Evolutionary conservation across 2,113 vertebrate species (phyloP), one percentile per base, ranked within the genome.

Genomic region (Coptodon rendalli): DNA sequence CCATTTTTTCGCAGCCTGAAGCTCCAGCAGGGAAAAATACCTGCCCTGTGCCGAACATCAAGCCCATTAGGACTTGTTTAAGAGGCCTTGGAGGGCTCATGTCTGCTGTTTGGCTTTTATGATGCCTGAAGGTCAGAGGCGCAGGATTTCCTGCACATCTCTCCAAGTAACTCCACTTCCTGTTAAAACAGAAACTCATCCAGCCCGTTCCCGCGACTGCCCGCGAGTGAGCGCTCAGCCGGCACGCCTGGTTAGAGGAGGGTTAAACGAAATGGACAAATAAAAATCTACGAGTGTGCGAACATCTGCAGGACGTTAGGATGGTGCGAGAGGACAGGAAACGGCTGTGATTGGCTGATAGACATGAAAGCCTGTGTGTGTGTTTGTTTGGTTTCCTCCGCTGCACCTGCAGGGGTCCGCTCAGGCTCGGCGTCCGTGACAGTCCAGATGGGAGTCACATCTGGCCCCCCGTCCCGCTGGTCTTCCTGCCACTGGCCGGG

Each of bases 261-360:
- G 79, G 87, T 53, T 81, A 4, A 85, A 86, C 5, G 24, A 1
- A 80, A 78, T 6, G 68, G 66, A 63, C 61, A 83, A 86, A 86
- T 80, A 80, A 56, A 68, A 81, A 43, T 73, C 66, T 80, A 43
- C 4, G 29, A 83, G 86, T 71, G 89, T 6, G 84, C 31, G 88
- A 91, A 91, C 94, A 93, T 91, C 93, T 94, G 90, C 81, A 90
- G 87, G 40, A 85, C 3, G 88, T 91, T 90, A 86, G 53, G 90
- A 87, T 53, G 38, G 59, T 24, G 54, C 10, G 9, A 43, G 22
- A 45, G 85, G 88, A 86, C 92, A 90, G 86, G 91, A 94, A 91
- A 63, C 81, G 80, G 80, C 71, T 83, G 5, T 43, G 54, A 88
- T 34, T 84, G 84, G 86, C 54, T 81, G 83, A 56, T 22, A 29